These are phyloP conservation scores for Seriola aureovittata DNA, from an alignment of 2,113 vertebrate species.

Conservation along the genomic window DNA sequence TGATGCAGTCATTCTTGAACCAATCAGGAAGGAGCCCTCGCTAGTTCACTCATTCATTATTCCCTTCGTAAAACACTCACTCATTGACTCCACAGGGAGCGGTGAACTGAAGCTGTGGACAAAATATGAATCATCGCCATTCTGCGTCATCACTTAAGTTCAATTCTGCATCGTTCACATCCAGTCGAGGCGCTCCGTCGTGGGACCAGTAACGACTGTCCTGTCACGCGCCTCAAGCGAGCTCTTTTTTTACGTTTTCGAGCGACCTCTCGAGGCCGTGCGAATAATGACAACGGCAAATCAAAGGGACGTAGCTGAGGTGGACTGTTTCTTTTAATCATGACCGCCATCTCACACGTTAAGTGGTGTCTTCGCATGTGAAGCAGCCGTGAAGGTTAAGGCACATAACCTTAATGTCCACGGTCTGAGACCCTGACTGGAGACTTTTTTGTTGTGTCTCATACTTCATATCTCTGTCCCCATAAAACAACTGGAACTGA, in stretches of 20 bases:
- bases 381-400: no score
- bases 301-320: no score
- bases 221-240: not conserved
- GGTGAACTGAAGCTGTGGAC: not conserved
- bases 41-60: conserved; percentile 15
- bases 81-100: not conserved
- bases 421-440: no score
- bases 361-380: no score
- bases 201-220: not conserved
- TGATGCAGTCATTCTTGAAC: conserved; percentile 30
- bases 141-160: not conserved
- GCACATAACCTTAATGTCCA: no score
- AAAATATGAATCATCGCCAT: not conserved
- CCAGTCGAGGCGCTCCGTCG: not conserved
- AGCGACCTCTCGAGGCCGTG: not conserved
- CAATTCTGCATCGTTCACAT: not conserved
- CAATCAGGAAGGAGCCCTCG: conserved; percentile 22
- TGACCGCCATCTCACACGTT: no score
- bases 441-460: no score
- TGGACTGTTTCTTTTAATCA: no score
- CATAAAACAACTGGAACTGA: no score
- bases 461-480: no score
- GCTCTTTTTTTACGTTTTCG: not conserved
- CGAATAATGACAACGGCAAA: not conserved
- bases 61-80: conserved; percentile 22